Evolutionary conservation across 1,140 invertebrate genomes (phyloP).

Genomic region (Steinernema khuongi): DNA sequence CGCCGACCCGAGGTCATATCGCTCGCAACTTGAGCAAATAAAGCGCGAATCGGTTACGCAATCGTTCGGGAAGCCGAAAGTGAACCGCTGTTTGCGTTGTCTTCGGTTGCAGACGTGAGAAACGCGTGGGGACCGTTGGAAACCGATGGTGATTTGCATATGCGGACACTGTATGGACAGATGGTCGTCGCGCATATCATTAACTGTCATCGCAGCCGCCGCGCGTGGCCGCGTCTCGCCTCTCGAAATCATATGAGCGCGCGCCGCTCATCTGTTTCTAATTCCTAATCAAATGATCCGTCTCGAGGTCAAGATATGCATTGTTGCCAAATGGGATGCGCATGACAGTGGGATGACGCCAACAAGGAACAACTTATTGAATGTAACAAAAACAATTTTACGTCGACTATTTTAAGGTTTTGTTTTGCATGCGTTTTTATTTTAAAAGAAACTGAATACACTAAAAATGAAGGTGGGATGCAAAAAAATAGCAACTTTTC

Average conservation of each 20-base stretch:
- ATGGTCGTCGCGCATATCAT: conserved; percentile 11
- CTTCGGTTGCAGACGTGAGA: neutral
- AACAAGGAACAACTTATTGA: no score
- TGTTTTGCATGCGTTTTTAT: no score
- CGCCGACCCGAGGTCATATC: conserved; percentile 1
- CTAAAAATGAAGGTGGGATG: neutral
- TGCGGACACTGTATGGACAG: conserved; percentile 3
- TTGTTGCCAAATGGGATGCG: conserved; percentile 7
- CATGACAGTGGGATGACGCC: neutral
- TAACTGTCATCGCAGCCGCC: conserved; percentile 4
- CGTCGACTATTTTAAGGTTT: no score
- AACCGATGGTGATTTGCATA: neutral
- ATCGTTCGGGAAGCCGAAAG: neutral
- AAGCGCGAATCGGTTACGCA: neutral
- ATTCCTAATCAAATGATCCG: conserved; percentile 4
- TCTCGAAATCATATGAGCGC: neutral
- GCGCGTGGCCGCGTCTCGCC: neutral
- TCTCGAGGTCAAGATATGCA: conserved; percentile 6
- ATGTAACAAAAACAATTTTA: no score
- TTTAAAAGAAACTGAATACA: no score
- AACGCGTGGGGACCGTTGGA: neutral
- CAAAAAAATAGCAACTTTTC: no score
- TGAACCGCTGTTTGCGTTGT: neutral
- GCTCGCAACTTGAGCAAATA: conserved; percentile 11
- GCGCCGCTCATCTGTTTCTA: neutral